These are phyloP conservation scores for Rhamphomyia laevipes DNA, from an alignment of 2,888 invertebrate species.

Conservation along the genomic window DNA sequence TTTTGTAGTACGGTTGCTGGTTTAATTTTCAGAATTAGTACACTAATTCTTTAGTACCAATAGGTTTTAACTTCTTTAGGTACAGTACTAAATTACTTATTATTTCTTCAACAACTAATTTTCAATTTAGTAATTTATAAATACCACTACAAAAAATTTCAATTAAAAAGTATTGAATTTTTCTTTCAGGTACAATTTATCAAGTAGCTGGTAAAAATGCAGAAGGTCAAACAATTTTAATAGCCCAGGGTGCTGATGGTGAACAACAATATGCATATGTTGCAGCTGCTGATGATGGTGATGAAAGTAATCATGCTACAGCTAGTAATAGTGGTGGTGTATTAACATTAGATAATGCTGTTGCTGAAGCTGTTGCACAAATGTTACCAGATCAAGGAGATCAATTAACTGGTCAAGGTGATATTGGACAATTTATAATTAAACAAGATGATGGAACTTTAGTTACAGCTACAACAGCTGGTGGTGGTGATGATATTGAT, in stretches of 20 bases:
- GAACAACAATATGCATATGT: conserved; percentile 61
- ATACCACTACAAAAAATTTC: no score
- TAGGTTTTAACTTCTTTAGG: no score
- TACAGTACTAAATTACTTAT: no score
- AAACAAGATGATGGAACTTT: conserved; percentile 26
- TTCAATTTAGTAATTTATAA: no score
- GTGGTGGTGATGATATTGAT: neutral
- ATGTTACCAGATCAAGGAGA: conserved; percentile 29
- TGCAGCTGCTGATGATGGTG: conserved; percentile 47
- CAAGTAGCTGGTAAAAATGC: conserved; percentile 69
- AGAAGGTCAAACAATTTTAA: conserved; percentile 61
- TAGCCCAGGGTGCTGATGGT: conserved; percentile 62
- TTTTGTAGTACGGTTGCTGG: conserved; percentile 45
- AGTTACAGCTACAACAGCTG: conserved; percentile 16
- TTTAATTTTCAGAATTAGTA: no score
- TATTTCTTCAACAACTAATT: no score
- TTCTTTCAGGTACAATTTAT: conserved; percentile 29
- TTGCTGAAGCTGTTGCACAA: conserved; percentile 36
- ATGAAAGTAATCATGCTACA: conserved; percentile 31
- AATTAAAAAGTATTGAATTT: no score
- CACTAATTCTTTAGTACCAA: no score
- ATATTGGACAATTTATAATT: conserved; percentile 29
- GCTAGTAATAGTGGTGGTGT: conserved; percentile 29
- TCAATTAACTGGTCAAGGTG: conserved; percentile 21
- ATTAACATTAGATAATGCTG: conserved; percentile 37